A percentile compares a stretch with the other conserved stretches of the same genome.
Conservation (phyloP, 92 coral and sea anemone genomes). For the Paramuricea clavata region DNA sequence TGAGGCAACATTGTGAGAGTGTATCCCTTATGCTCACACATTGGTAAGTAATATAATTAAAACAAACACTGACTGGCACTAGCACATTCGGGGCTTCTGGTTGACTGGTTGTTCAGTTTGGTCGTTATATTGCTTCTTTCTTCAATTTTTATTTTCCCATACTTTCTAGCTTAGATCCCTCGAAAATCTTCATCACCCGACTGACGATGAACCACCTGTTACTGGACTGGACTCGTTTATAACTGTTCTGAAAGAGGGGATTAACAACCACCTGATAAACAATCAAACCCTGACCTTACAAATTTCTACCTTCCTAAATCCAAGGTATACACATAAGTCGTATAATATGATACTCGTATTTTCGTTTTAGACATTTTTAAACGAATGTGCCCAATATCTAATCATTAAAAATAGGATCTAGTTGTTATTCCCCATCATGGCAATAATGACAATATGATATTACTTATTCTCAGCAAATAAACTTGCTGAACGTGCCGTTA, state of each 20-base stretch:
- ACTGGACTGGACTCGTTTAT: not conserved
- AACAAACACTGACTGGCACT: not conserved
- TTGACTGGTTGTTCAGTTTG: not conserved
- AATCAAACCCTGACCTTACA: not conserved
- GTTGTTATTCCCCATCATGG: not conserved
- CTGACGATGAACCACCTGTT: not conserved
- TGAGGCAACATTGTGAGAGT: constrained; percentile 2
- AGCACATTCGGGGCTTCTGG: not conserved
- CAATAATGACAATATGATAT: not conserved
- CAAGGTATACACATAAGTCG: not conserved
- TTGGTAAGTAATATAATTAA: not conserved
- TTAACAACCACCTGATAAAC: not conserved
- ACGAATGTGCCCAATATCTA: too few relatives aligned
- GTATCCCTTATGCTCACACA: constrained; percentile 18
- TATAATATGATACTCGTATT: not conserved
- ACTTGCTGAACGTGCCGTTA: too few relatives aligned
- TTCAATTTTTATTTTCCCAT: not conserved
- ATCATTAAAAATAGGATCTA: too few relatives aligned
- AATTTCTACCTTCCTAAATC: constrained; percentile 23
- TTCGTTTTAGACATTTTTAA: not conserved
- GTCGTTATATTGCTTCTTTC: not conserved
- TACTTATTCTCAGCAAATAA: too few relatives aligned
- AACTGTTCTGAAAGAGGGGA: not conserved
- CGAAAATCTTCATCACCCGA: not conserved
- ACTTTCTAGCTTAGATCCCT: constrained; percentile 28